Evolutionary conservation across 1,140 invertebrate species (phyloP), one percentile per base, ranked within the genome.

Genomic region (Hyles euphorbiae): DNA sequence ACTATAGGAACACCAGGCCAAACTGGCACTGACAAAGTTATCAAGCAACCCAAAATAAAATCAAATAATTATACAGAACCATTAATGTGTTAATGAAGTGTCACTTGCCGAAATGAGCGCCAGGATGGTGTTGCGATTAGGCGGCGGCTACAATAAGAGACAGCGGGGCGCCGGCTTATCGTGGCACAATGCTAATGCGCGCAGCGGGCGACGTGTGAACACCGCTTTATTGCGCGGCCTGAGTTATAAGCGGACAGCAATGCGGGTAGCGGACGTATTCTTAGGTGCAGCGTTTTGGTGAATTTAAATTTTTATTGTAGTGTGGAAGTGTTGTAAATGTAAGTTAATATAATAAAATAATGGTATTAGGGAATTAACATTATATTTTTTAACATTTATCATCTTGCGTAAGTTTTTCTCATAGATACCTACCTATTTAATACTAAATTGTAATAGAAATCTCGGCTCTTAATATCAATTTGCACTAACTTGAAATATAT

Each of bases 111-210:
- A 44, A 10, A 54, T 54, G 5, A 43, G 4, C 22, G 53, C 36
- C n/a, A 54, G 53, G 11, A 43, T 43, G 36, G 53, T 51, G 57
- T 72, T 57, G 65, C 72, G 74, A 84, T 84, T 82, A 87, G 76
- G 54, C 45, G 45, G 32, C 44, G 54, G 44, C 46, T 44, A 56
- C 54, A 43, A 48, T 48, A n/a, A 86, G 83, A 87, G 36, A 40
- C 81, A 78, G 81, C 81, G 65, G 83, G 83, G 83, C 83, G 83
- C 83, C 83, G 68, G 71, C 68, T 76, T 76, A 78, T 74, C 68
- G 61, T 54, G 56, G 49, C 61, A 66, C 65, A 69, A 76, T 68
- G 71, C 77, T 84, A 82, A 83, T 83, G 78, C 65, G 56, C 76
- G 45, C 82, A 66, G 76, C 78, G 74, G 76, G 78, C 55, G 78